A percentile compares a stretch with the other conserved stretches of the same genome.
phyloP scores from a whole-genome alignment of 2,797 vertebrate genomes.

The Melanotaenia parkinsoni region DNA sequence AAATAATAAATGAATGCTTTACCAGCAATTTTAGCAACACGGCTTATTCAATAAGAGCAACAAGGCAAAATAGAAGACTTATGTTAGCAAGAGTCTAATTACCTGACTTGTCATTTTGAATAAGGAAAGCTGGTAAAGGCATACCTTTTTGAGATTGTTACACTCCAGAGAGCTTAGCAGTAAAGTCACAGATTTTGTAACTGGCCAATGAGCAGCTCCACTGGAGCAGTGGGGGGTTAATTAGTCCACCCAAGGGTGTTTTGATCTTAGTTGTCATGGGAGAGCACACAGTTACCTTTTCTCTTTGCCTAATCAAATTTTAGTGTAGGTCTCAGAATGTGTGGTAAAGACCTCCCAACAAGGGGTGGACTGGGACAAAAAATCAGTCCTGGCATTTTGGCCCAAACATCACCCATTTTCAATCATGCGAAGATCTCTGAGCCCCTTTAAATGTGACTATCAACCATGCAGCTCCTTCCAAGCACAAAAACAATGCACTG shows the following conservation, averaged over 20 bases:
- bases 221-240: slow-evolving; percentile 60
- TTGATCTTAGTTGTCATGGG: slow-evolving; percentile 38
- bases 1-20: slow-evolving; percentile 31
- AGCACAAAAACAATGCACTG: too few relatives aligned
- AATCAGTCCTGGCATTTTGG: too few relatives aligned
- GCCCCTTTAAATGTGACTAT: too few relatives aligned
- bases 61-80: background rate
- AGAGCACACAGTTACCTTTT: slow-evolving; percentile 23
- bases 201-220: slow-evolving; percentile 59
- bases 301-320: slow-evolving; percentile 46
- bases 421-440: too few relatives aligned
- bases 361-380: background rate
- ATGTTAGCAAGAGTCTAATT: slow-evolving; percentile 2
- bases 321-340: slow-evolving; percentile 9
- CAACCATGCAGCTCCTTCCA: too few relatives aligned
- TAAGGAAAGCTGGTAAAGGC: slow-evolving; percentile 14
- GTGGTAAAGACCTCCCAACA: slow-evolving; percentile 8
- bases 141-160: slow-evolving; percentile 18
- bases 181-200: slow-evolving; percentile 42
- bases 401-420: too few relatives aligned
- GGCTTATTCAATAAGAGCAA: slow-evolving; percentile 7
- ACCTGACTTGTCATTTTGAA: slow-evolving; percentile 22
- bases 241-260: slow-evolving; percentile 62
- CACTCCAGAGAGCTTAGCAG: slow-evolving; percentile 30
- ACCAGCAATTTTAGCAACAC: slow-evolving; percentile 15